Percentiles rank a stretch among this genome's conserved stretches.
phyloP scores from a whole-genome alignment of 1,140 invertebrate species.

The Lepidurus couesii region DNA sequence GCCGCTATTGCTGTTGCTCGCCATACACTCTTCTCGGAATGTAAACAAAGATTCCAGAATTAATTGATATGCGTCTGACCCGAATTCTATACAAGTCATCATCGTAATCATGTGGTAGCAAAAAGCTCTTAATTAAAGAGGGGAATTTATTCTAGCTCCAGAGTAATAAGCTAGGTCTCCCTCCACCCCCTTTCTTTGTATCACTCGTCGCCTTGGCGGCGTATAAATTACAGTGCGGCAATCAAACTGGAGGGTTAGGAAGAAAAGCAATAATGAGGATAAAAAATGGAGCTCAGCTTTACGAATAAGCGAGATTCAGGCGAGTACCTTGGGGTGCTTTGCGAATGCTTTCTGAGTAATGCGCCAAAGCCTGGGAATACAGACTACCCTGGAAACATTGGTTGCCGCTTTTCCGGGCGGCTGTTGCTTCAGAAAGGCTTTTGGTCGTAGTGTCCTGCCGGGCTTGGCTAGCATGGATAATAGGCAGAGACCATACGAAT shows the following conservation, averaged over 20 bases:
- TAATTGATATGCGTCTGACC: background rate
- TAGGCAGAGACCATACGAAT: constrained; percentile 39
- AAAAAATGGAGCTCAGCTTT: background rate
- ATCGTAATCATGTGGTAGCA: background rate
- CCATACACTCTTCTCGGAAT: background rate
- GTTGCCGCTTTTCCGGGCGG: constrained; percentile 11
- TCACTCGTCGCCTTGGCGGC: background rate
- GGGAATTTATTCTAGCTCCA: background rate
- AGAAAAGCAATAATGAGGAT: background rate
- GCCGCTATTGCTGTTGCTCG: background rate
- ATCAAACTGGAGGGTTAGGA: background rate
- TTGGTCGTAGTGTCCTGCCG: background rate
- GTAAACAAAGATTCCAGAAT: background rate
- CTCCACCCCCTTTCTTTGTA: background rate
- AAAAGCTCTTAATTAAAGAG: background rate
- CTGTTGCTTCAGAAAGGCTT: background rate
- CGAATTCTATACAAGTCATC: background rate
- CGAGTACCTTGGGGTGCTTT: constrained; percentile 17
- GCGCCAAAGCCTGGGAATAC: background rate
- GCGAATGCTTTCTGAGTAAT: background rate
- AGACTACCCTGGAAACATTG: background rate
- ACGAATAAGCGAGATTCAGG: background rate
- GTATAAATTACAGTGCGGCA: background rate
- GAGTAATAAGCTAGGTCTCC: background rate
- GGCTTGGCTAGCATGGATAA: constrained; percentile 39